phyloP scores from a whole-genome alignment of 2,888 invertebrate genomes.

The Drosophila basisetae region DNA sequence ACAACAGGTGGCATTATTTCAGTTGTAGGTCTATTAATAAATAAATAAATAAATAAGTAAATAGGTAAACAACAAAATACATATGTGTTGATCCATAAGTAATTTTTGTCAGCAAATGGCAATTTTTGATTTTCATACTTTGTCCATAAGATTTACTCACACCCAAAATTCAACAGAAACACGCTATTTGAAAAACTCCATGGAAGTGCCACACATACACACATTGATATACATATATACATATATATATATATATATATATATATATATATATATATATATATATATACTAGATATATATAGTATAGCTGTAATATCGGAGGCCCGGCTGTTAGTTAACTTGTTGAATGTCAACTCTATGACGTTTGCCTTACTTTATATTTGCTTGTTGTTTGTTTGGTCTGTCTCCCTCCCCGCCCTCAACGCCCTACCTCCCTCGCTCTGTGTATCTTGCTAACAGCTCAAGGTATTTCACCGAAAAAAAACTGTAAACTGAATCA shows the following conservation, averaged over 20 bases:
- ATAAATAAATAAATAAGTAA: neutral
- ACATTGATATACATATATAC: neutral
- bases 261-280: neutral
- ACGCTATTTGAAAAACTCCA: slow-evolving; percentile 4
- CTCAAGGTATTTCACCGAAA: slow-evolving; percentile 56
- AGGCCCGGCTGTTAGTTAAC: slow-evolving; percentile 55
- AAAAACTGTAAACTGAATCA: slow-evolving; percentile 62
- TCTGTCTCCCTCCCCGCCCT: neutral
- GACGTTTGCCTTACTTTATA: slow-evolving; percentile 25
- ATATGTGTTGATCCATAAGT: neutral
- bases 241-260: neutral
- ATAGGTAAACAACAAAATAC: neutral
- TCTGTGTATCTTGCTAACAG: neutral
- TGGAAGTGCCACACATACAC: neutral
- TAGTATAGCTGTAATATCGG: slow-evolving; percentile 26
- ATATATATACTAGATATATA: neutral
- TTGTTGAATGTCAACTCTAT: slow-evolving; percentile 42
- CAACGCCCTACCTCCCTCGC: neutral
- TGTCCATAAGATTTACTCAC: neutral
- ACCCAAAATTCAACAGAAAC: neutral
- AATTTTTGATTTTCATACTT: neutral
- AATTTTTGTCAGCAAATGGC: neutral
- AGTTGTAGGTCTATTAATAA: neutral
- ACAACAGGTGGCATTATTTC: neutral
- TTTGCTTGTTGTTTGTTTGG: slow-evolving; percentile 24